These are phyloP conservation scores for Eumaeus atala DNA, from an alignment of 1,140 invertebrate species.

Conservation along the genomic window DNA sequence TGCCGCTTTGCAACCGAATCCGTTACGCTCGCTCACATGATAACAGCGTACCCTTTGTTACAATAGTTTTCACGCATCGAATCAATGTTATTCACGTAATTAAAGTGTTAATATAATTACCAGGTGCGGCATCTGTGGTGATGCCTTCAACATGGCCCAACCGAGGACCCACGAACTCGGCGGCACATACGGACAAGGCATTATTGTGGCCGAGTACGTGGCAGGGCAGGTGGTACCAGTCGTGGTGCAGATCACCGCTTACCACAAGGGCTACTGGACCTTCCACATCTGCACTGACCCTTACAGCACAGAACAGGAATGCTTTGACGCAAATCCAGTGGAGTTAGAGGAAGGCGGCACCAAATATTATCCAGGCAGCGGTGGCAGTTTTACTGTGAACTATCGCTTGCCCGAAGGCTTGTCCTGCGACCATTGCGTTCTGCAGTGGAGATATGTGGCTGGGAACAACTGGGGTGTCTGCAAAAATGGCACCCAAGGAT, in stretches of 20 bases:
- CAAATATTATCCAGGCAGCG: conserved; percentile 82
- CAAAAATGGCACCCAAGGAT: conserved; percentile 77
- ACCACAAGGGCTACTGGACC: conserved; percentile 89
- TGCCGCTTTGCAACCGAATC: too few relatives aligned
- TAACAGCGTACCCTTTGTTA: too few relatives aligned
- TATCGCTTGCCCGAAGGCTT: conserved; percentile 80
- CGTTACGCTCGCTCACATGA: too few relatives aligned
- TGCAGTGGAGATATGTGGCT: conserved; percentile 87
- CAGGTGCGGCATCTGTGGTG: conserved; percentile 87
- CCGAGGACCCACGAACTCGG: conserved; percentile 88
- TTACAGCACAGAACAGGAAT: conserved; percentile 79
- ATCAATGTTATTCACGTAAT: too few relatives aligned
- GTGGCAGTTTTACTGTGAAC: conserved; percentile 81
- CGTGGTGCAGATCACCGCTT: conserved; percentile 83
- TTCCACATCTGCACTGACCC: conserved; percentile 84
- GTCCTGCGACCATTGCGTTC: conserved; percentile 84
- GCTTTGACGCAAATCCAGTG: conserved; percentile 83
- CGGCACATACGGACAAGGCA: conserved; percentile 84
- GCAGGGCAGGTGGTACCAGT: conserved; percentile 79
- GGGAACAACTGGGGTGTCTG: conserved; percentile 87
- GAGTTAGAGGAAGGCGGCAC: conserved; percentile 68
- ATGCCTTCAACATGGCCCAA: conserved; percentile 81
- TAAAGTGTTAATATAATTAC: conserved; percentile 7
- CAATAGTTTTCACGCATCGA: too few relatives aligned
- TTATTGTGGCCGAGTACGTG: conserved; percentile 83